Conservation (phyloP, 2,113 vertebrate species). For the Laticauda colubrina region DNA sequence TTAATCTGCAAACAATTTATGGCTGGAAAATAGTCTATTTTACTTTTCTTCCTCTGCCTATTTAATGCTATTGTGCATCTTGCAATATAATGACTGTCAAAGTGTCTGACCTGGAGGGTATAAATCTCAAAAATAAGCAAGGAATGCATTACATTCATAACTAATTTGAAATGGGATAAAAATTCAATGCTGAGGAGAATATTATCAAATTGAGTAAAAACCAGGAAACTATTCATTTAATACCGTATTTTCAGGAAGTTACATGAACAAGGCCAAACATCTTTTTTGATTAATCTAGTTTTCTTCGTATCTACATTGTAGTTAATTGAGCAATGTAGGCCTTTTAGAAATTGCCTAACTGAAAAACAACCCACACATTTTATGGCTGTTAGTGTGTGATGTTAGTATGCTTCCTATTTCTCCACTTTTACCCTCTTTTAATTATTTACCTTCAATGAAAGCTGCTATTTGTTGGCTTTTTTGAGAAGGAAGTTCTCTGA, state of each 20-base stretch:
- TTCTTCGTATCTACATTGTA: not conserved
- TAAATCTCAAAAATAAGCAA: not conserved
- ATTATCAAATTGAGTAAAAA: not conserved
- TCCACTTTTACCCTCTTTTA: not conserved
- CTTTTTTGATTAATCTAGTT: not conserved
- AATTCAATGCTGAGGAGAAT: not conserved
- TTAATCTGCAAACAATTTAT: not conserved
- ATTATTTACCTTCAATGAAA: conserved; percentile 84
- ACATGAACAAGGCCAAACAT: not conserved
- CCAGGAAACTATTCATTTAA: not conserved
- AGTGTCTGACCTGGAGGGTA: not conserved
- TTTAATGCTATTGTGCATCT: not conserved
- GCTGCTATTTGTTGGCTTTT: conserved; percentile 92
- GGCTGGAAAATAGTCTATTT: not conserved
- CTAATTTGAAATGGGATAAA: not conserved
- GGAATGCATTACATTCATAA: not conserved
- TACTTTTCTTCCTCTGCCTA: not conserved
- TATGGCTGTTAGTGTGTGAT: not conserved
- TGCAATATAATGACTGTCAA: not conserved
- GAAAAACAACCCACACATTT: not conserved
- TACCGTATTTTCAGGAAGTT: not conserved
- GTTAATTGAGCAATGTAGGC: not conserved
- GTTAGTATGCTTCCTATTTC: not conserved
- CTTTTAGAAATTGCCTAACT: not conserved
- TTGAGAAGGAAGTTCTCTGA: conserved; percentile 94